Base-by-base conservation (phyloP, 2,113 vertebrate genomes). In the Lepidothrix coronata region DNA sequence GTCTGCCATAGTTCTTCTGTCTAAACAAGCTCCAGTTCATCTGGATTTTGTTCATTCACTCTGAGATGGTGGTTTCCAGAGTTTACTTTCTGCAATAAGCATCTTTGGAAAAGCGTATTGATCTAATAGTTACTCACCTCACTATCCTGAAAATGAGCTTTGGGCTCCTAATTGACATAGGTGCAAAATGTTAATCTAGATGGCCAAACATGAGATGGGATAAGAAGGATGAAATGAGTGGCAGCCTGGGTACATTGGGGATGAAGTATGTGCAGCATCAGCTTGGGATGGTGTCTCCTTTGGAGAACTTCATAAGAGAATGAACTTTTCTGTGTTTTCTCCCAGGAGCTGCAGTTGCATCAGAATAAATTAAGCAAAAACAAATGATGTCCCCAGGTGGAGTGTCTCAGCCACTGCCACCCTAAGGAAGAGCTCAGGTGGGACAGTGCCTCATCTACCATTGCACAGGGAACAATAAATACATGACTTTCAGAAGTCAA, bases 371-470 rank as follows among this genome's bases (percentile, higher is more conserved):
- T 49, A 58, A 82, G n/a, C 25, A 72, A 85, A 94, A 93, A 2
- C 18, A 76, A 93, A 90, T n/a, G 0, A 88, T 54, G 58, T 93
- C 82, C 84, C 85, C 74, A 88, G 54, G 49, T 73, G 37, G 41
- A 91, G 12, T 49, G 49, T 76, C 92, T 83, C 71, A 88, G 71
- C 21, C 85, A 70, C 58, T n/a, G 54, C 31, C 78, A 83, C 88
- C 82, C 94, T 80, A 88, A 95, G 95, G 82, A 95, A 90, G 62
- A 80, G 37, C 67, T 88, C 82, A 92, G 71, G 54, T 91, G 90
- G 74, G 71, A 93, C 82, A 91, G 44, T 12, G 31, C 22, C 71
- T 96, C 75, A 83, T 95, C 94, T 93, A 21, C 22, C 10, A 75
- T 63, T 72, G 67, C 52, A 90, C 6, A 88, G 88, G 61, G 81